Evolutionary conservation across 2,888 invertebrate genomes (phyloP).

Genomic region (Microdon myrmicae): DNA sequence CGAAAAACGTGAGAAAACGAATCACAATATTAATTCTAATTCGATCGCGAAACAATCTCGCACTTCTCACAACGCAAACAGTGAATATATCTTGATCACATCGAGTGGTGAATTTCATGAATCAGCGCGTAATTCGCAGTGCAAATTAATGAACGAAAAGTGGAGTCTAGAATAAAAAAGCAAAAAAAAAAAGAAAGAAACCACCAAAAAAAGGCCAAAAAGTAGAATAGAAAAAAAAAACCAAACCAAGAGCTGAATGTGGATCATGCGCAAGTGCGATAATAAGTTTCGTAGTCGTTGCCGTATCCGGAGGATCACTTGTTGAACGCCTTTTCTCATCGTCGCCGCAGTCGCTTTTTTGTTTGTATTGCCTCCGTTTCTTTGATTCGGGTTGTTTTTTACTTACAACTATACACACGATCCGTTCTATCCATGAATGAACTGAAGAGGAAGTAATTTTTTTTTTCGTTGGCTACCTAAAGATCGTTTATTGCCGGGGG

Average conservation of each 20-base stretch:
- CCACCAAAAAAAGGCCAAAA: too few species aligned
- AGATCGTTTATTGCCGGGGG: too few species aligned
- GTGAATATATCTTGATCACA: too few species aligned
- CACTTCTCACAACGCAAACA: too few species aligned
- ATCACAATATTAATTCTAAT: too few species aligned
- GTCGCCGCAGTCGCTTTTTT: too few species aligned
- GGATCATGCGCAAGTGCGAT: constrained; percentile 52
- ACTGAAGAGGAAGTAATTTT: constrained; percentile 52
- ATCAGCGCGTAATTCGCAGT: constrained; percentile 52
- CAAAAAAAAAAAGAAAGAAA: constrained; percentile 30
- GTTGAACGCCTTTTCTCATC: constrained; percentile 52
- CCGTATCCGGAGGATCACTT: constrained; percentile 53
- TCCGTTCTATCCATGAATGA: constrained; percentile 52
- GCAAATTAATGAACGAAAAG: constrained; percentile 47
- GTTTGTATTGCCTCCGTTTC: constrained; percentile 30
- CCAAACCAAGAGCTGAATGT: constrained; percentile 48
- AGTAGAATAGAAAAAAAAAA: too few species aligned
- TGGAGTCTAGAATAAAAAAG: constrained; percentile 14
- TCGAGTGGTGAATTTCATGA: too few species aligned
- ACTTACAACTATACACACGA: constrained; percentile 50
- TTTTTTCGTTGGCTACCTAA: constrained; percentile 41
- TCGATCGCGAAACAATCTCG: too few species aligned
- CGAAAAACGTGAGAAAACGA: constrained; percentile 3
- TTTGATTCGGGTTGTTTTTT: constrained; percentile 44
- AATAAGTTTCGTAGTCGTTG: constrained; percentile 47